Evolutionary conservation across 2,888 invertebrate species (phyloP).

Genomic region (Melanchra persicariae): DNA sequence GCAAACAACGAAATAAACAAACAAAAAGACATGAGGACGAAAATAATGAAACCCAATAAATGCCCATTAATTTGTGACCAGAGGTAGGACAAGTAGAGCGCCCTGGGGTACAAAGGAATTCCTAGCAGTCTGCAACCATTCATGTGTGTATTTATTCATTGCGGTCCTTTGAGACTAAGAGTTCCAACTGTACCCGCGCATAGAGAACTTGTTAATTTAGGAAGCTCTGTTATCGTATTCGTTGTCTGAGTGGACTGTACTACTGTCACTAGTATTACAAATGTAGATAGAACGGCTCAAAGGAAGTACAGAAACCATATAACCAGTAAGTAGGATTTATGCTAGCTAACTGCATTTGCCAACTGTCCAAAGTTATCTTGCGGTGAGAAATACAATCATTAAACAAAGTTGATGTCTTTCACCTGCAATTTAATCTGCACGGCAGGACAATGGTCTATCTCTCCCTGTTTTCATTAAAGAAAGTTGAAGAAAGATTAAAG

Average conservation of each 20-base stretch:
- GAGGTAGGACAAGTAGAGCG: constrained; percentile 2
- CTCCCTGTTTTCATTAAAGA: too few species aligned
- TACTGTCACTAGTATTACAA: not conserved
- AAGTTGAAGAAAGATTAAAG: too few species aligned
- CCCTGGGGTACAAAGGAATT: constrained; percentile 21
- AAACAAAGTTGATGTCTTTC: not conserved
- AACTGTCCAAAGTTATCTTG: not conserved
- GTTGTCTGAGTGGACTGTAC: not conserved
- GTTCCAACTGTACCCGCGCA: constrained; percentile 16
- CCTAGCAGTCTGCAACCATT: constrained; percentile 14
- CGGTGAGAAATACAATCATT: too few species aligned
- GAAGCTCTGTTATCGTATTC: constrained; percentile 19
- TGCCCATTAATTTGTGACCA: constrained; percentile 8
- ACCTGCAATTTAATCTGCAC: too few species aligned
- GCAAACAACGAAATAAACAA: not conserved
- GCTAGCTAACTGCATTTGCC: too few species aligned
- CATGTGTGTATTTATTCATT: constrained; percentile 18
- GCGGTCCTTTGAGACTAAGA: constrained; percentile 28
- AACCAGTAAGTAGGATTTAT: too few species aligned
- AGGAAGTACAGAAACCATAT: not conserved
- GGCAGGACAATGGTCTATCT: too few species aligned
- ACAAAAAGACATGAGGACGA: not conserved
- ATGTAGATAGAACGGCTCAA: not conserved
- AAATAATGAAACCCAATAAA: constrained; percentile 4
- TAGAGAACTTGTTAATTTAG: constrained; percentile 25